Base-by-base conservation (phyloP, 2,888 invertebrate species). In the Junonia oenone region DNA sequence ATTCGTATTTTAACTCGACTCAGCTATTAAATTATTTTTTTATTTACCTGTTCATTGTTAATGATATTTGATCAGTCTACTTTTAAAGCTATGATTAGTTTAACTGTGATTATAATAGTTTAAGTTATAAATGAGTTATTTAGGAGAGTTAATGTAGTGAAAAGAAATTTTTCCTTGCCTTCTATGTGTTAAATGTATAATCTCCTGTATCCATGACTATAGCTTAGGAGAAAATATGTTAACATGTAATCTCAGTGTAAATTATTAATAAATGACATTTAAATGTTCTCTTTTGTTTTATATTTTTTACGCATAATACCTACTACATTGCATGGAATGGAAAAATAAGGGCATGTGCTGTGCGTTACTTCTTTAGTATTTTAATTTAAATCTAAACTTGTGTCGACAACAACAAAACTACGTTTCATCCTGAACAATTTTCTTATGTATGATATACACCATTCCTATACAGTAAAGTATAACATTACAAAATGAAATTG, bases 211-310 rank as follows among this genome's bases (percentile, higher is more conserved):
- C 1, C 33, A 40, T 27, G 15, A n/a, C 13, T 9, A 27, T 14
- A n/a, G 9, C 17, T 31, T 33, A 19, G n/a, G 17, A 46, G 17
- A 33, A 19, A 31, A 19, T 46, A 29, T 14, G 8, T 19, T 33
- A 33, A 8, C 11, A 37, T 45, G 37, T 46, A 46, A 46, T 52
- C 37, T 46, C 29, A 37, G 38, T 52, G 45, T 52, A 43, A n/a
- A 6, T 52, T 26, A 37, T 52, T 38, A 46, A 45, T 52, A 14
- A 52, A 52, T 52, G 46, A 52, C 46, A 46, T 11, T 26, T 19
- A 11, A 45, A 33, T 43, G 0, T 47, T 35, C 14, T 22, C 37
- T 51, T n/a, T 51, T 45, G 11, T 45, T 43, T 19, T 46, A 33
- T 52, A 45, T 40, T 29, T 17, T 3, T 31, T 1, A 13, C 22